Base-by-base conservation (phyloP, 1,140 invertebrate species). In the Uloborus diversus region DNA sequence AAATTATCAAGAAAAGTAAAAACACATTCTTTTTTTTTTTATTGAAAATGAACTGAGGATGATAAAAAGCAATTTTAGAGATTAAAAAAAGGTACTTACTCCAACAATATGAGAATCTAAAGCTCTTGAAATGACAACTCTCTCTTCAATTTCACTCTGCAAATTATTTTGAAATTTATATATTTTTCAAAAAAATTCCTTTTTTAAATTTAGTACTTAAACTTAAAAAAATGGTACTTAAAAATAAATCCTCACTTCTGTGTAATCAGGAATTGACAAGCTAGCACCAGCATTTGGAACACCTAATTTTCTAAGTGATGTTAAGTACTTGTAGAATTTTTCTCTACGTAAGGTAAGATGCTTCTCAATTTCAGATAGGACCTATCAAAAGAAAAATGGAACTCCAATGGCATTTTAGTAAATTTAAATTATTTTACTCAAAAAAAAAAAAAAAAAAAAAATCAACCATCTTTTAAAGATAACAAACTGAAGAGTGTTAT, bases 321-420 rank as follows among this genome's bases (percentile, higher is more conserved):
- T 53, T 4, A 81, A 56, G 23, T 73, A 73, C 14, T 81, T 68
- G 11, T 51, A 66, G 23, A 59, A 81, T 23, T 57, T 64, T 28
- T 32, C 42, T 32, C 47, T 42, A 7, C 69, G 53, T 14, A 73
- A 51, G 27, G 53, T 37, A 9, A 81, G 32, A 59, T 73, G 69
- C 20, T 81, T 81, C 49, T 81, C 79, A 32, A 81, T 64, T 73
- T 81, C 79, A 33, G 25, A 20, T 13, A 81, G 33, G 33, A 81
- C 23, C 79, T 80, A 9, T 32, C 20, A 53, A 80, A 70, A 61
- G 23, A 49, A 17, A 66, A 27, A 20, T n/a, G 4, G 23, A 53
- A 7, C n/a, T n/a, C n/a, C n/a, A n/a, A n/a, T n/a, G n/a, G n/a
- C n/a, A n/a, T n/a, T n/a, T n/a, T n/a, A n/a, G n/a, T n/a, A n/a